Conservation (phyloP, 23 tunicate genomes). For the Ciona savignyi region DNA sequence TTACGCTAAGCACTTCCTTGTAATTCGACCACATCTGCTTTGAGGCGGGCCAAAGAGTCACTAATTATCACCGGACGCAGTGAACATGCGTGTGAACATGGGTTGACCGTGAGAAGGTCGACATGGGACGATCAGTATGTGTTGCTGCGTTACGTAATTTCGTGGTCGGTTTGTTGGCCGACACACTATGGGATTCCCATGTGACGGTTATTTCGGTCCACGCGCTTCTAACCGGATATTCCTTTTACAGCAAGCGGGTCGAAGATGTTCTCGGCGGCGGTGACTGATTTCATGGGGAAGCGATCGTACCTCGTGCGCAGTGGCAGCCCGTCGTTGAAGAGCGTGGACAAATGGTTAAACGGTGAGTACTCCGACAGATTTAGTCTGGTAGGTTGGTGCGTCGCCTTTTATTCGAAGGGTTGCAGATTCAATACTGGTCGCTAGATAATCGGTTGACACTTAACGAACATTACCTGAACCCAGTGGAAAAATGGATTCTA, state of each 20-base stretch:
- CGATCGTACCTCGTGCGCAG: constrained; percentile 51
- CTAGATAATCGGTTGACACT: no score
- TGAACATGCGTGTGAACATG: neutral
- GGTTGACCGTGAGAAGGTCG: neutral
- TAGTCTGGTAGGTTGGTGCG: no score
- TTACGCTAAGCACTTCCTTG: neutral
- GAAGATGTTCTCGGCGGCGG: constrained; percentile 51
- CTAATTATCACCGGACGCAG: neutral
- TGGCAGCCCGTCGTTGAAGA: constrained; percentile 23
- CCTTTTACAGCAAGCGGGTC: constrained; percentile 30
- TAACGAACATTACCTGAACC: no score
- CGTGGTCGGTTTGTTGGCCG: neutral
- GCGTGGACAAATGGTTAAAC: constrained; percentile 56
- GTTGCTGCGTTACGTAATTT: neutral
- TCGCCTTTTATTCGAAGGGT: no score
- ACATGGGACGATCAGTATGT: neutral
- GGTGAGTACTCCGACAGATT: no score
- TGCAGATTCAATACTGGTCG: no score
- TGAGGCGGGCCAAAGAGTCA: neutral
- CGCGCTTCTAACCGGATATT: neutral
- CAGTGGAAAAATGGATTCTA: no score
- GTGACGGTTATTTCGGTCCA: neutral
- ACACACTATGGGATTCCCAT: neutral
- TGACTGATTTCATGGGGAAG: constrained; percentile 37
- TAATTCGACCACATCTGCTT: neutral